phyloP scores from a whole-genome alignment of 2,888 invertebrate species.

The Zaprionus obscuricornis region DNA sequence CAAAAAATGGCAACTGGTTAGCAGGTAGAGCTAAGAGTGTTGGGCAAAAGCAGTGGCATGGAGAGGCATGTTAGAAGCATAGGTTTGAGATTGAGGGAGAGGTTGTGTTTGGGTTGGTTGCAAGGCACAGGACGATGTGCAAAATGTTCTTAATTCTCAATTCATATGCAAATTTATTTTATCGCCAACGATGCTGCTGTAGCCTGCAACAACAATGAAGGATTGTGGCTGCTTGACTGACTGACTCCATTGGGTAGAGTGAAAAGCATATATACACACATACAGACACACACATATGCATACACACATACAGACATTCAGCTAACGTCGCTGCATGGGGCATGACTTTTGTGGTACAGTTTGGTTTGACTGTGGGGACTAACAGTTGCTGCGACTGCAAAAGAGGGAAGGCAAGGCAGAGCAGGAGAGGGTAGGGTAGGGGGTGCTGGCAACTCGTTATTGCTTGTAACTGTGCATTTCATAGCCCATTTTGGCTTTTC shows the following conservation, averaged over 20 bases:
- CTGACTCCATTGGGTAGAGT: constrained; percentile 48
- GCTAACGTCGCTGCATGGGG: constrained; percentile 18
- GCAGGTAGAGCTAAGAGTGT: constrained; percentile 22
- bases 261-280: constrained; percentile 32
- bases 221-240: constrained; percentile 60
- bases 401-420: too few relatives aligned
- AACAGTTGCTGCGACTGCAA: constrained; percentile 2
- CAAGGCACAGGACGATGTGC: constrained; percentile 71
- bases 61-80: neutral
- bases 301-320: constrained; percentile 10
- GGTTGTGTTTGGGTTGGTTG: neutral
- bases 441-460: constrained; percentile 56
- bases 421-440: neutral
- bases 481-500: constrained; percentile 42
- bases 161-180: constrained; percentile 84
- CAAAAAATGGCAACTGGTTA: constrained; percentile 63
- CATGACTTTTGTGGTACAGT: constrained; percentile 58
- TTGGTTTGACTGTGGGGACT: constrained; percentile 37
- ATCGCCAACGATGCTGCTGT: constrained; percentile 75
- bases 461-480: constrained; percentile 73
- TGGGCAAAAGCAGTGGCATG: constrained; percentile 11
- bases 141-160: constrained; percentile 83
- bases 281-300: constrained; percentile 9
- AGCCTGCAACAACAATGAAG: constrained; percentile 71
- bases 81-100: neutral